Base-by-base conservation (phyloP, 2,888 invertebrate genomes). In the Marronus borbonicus region DNA sequence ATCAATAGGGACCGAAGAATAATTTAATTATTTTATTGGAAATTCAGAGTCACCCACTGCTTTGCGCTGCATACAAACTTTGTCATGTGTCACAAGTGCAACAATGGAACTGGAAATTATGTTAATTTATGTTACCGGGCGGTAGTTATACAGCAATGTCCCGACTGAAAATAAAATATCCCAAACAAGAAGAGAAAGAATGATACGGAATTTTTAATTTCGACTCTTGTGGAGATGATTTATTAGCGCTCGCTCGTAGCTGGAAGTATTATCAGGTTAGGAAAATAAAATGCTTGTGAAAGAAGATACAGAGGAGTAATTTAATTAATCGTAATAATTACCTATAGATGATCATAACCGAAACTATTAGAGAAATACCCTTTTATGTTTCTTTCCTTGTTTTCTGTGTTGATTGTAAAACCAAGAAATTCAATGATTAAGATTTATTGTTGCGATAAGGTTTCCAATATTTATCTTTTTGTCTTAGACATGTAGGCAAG, bases 81-180 rank as follows among this genome's bases (percentile, higher is more conserved):
- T 74, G 72, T 65, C 72, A 78, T 72, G 77, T 78, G 77, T 78
- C 77, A 74, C 72, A 74, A 74, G 55, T 65, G 77, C 66, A 78
- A 78, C 77, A 78, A 78, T 78, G 72, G 64, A 72, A 64, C 72
- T 64, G 52, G 72, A 78, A 74, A 78, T 74, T 78, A 78, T 78
- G 77, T 78, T 78, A 78, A 78, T 78, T 78, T 78, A 78, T 78
- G 77, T 78, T 78, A 72, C 65, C 77, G 58, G 58, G 65, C 74
- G 65, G 65, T 36, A 64, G 77, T 74, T 66, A 74, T 66, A 72
- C 66, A 78, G 74, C 77, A 78, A 74, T 78, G 65, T 17, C 44
- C 68, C 72, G 52, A 58, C 52, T 58, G 39, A 74, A 60, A 74
- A 60, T 60, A 74, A 62, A 74, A 74, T 60, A 62, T 39, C 60